phyloP scores from a whole-genome alignment of 1,140 invertebrate species.

The Whitmania pigra region DNA sequence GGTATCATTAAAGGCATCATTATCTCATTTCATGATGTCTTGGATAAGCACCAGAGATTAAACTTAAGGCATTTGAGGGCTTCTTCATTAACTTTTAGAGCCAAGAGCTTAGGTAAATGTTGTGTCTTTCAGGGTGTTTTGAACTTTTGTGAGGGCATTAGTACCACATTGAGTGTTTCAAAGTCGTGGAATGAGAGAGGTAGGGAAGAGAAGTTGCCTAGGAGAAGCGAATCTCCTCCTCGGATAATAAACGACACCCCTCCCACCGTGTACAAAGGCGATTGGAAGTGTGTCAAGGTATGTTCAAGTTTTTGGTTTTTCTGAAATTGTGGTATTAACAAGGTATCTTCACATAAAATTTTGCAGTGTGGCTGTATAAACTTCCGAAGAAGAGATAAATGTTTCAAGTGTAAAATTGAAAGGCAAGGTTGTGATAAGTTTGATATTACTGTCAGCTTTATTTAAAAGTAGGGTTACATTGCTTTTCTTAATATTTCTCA shows the following conservation, averaged over 20 bases:
- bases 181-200: not conserved
- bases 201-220: not conserved
- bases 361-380: slow-evolving; percentile 75
- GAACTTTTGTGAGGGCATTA: slow-evolving; percentile 12
- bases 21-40: too few relatives aligned
- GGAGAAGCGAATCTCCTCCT: not conserved
- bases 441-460: not conserved
- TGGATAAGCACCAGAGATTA: too few relatives aligned
- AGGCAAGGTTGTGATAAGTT: slow-evolving; percentile 45
- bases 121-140: not conserved
- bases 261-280: not conserved
- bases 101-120: too few relatives aligned
- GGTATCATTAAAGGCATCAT: too few relatives aligned
- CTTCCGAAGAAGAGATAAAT: slow-evolving; percentile 73
- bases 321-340: not conserved
- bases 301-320: not conserved
- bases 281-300: slow-evolving; percentile 10
- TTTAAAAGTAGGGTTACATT: not conserved
- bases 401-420: slow-evolving; percentile 74
- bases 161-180: slow-evolving; percentile 11
- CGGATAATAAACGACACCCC: not conserved
- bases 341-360: not conserved
- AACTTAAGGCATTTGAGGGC: too few relatives aligned
- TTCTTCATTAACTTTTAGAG: too few relatives aligned
- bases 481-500: not conserved